phyloP scores from a whole-genome alignment of 2,113 vertebrate species.

The Tretioscincus oriximinensis region DNA sequence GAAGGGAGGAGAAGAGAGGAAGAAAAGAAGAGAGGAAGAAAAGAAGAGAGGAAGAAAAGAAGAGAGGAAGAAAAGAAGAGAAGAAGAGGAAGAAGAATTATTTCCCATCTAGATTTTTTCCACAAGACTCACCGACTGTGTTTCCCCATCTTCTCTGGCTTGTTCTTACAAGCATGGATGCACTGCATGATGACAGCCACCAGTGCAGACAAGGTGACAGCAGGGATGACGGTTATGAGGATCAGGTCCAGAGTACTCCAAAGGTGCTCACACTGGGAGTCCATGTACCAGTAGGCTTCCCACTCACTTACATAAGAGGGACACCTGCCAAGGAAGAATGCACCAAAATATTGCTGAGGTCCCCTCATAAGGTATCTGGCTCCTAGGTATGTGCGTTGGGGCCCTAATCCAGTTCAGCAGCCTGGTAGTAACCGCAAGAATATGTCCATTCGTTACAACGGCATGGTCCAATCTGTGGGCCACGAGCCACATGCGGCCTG shows the following conservation, averaged over 20 bases:
- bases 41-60: too few species aligned
- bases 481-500: too few species aligned
- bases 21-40: too few species aligned
- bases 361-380: background rate
- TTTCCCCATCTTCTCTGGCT: constrained; percentile 2
- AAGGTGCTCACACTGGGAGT: constrained; percentile 61
- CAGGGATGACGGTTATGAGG: constrained; percentile 60
- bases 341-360: background rate
- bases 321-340: constrained; percentile 53
- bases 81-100: too few species aligned
- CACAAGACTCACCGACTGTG: constrained; percentile 44
- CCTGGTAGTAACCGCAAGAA: too few species aligned
- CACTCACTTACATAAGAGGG: constrained; percentile 55
- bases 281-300: constrained; percentile 70
- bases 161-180: constrained; percentile 37
- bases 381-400: too few species aligned
- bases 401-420: background rate
- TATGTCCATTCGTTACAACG: too few species aligned
- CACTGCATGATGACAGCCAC: constrained; percentile 32
- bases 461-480: too few species aligned
- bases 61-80: too few species aligned
- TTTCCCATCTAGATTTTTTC: background rate
- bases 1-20: too few species aligned
- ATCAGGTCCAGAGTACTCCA: constrained; percentile 69
- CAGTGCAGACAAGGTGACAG: constrained; percentile 44